Conservation (phyloP, 2,888 invertebrate genomes). For the Abrostola tripartita region DNA sequence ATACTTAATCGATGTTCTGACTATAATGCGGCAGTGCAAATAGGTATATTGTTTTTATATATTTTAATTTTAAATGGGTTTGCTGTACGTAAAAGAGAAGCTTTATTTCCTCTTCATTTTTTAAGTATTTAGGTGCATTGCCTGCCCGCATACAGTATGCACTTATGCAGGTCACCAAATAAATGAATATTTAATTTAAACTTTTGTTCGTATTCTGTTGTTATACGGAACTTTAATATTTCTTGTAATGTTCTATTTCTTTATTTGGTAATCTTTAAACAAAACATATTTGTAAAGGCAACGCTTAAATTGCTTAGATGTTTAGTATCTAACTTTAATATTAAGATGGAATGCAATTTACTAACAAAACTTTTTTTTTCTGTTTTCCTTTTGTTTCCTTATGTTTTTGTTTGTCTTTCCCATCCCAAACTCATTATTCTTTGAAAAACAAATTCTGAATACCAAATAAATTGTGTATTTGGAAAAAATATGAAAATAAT, state of each 20-base stretch:
- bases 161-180: background rate
- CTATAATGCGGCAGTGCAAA: slow-evolving; percentile 19
- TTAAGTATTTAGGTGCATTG: no score
- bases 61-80: no score
- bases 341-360: slow-evolving; percentile 54
- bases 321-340: slow-evolving; percentile 46
- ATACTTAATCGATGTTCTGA: slow-evolving; percentile 3
- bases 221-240: no score
- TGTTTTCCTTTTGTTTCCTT: slow-evolving; percentile 58
- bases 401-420: slow-evolving; percentile 67
- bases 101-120: no score
- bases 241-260: background rate
- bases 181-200: background rate
- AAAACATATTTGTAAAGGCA: background rate
- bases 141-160: no score
- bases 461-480: background rate
- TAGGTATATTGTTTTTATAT: background rate
- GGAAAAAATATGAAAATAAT: background rate
- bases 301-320: slow-evolving; percentile 14
- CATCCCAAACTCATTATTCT: slow-evolving; percentile 6
- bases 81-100: no score
- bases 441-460: background rate
- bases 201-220: background rate
- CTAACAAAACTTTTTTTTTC: slow-evolving; percentile 71
- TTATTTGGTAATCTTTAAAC: background rate